Conservation (phyloP, 1,140 invertebrate species). For the Ceratosolen fusciceps region DNA sequence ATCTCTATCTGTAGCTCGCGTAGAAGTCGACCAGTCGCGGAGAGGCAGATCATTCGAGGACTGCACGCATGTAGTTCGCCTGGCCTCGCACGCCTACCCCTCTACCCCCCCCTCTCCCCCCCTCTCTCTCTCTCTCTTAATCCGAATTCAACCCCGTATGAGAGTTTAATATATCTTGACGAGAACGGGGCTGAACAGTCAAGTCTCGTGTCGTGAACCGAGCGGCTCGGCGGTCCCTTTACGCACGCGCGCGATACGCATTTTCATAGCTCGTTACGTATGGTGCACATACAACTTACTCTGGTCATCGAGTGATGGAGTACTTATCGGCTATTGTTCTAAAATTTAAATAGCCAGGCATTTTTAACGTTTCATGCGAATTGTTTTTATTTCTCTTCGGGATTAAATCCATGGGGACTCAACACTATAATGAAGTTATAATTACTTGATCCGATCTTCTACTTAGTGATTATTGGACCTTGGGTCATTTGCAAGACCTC, state of each 20-base stretch:
- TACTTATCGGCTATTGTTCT: neutral
- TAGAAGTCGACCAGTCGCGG: slow-evolving; percentile 5
- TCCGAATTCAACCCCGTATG: neutral
- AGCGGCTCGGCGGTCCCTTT: slow-evolving; percentile 39
- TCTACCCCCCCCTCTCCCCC: slow-evolving; percentile 44
- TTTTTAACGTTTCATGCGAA: too few species aligned
- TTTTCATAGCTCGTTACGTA: neutral
- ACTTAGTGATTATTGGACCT: too few species aligned
- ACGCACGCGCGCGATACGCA: slow-evolving; percentile 12
- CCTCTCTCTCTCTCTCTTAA: slow-evolving; percentile 4
- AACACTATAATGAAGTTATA: too few species aligned
- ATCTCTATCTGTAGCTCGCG: neutral
- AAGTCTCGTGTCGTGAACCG: slow-evolving; percentile 47
- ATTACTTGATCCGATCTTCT: too few species aligned
- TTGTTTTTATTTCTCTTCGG: too few species aligned
- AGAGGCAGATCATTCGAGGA: slow-evolving; percentile 63
- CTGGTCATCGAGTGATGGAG: neutral
- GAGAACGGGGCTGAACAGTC: slow-evolving; percentile 18
- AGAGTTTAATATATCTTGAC: slow-evolving; percentile 6
- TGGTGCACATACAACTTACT: neutral
- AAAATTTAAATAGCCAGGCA: too few species aligned
- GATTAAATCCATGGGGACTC: too few species aligned
- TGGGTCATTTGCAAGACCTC: too few species aligned
- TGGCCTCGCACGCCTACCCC: slow-evolving; percentile 30
- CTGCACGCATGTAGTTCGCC: slow-evolving; percentile 59